These are phyloP conservation scores for Manis crassicaudata DNA, from an alignment of 2,797 vertebrate species.

Conservation along the genomic window DNA sequence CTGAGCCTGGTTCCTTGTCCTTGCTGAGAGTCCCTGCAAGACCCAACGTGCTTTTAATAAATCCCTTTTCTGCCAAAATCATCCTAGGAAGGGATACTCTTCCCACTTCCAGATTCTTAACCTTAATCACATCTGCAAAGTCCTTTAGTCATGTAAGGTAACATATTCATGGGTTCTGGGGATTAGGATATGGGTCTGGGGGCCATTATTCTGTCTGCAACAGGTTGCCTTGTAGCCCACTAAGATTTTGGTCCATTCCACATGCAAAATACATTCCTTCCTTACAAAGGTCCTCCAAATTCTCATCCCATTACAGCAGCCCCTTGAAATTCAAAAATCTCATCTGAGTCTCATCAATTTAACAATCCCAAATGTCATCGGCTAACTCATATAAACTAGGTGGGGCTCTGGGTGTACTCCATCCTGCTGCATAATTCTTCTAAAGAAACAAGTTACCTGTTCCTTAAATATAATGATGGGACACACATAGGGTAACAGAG, in stretches of 20 bases:
- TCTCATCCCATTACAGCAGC: background rate
- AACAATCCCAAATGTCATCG: background rate
- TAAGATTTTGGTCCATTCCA: background rate
- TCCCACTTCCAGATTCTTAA: background rate
- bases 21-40: background rate
- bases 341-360: background rate
- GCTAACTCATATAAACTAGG: background rate
- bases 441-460: background rate
- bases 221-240: background rate
- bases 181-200: background rate
- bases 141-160: background rate
- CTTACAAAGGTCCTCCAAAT: background rate
- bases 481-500: background rate
- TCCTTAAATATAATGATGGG: background rate
- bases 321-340: slow-evolving; percentile 30
- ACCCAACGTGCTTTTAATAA: background rate
- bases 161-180: background rate
- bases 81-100: background rate
- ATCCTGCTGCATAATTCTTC: background rate
- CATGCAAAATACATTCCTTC: background rate
- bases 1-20: background rate
- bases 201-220: background rate
- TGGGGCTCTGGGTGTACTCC: background rate
- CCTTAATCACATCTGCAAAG: background rate
- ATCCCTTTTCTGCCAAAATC: background rate